These are phyloP conservation scores for Siniperca knerii DNA, from an alignment of 2,113 vertebrate genomes.

Conservation along the genomic window DNA sequence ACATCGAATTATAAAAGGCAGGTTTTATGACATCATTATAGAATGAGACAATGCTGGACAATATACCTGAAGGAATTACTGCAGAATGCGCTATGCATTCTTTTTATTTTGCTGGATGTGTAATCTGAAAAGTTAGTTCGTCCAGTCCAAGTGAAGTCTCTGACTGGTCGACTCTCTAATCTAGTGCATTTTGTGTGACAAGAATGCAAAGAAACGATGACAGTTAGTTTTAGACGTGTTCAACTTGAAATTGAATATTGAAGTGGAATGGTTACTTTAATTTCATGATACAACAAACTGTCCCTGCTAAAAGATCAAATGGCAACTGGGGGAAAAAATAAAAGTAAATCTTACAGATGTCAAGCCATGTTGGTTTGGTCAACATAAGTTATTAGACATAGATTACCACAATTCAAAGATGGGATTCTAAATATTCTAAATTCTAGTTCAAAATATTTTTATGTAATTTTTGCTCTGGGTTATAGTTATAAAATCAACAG, in stretches of 20 bases:
- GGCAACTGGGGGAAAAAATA: not conserved
- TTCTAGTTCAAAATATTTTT: not conserved
- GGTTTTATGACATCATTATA: too few species aligned
- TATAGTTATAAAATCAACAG: not conserved
- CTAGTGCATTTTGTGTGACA: not conserved
- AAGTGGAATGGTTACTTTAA: not conserved
- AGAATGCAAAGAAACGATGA: not conserved
- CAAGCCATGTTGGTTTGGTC: not conserved
- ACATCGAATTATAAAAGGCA: too few species aligned
- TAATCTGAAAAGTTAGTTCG: not conserved
- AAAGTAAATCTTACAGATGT: not conserved
- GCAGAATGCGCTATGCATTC: not conserved
- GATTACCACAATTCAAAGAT: not conserved
- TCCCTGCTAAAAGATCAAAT: not conserved
- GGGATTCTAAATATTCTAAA: not conserved
- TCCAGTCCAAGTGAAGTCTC: not conserved
- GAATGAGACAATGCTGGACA: not conserved
- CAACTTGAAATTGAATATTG: not conserved
- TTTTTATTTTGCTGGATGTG: not conserved
- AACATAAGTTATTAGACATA: not conserved
- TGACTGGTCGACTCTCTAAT: not conserved
- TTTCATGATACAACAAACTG: not conserved
- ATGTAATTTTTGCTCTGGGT: too few species aligned
- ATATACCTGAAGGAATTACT: not conserved
- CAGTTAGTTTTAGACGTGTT: not conserved